A percentile compares a stretch with the other conserved stretches of the same genome.
phyloP scores from a whole-genome alignment of 2,113 vertebrate genomes.

The Dascyllus trimaculatus region DNA sequence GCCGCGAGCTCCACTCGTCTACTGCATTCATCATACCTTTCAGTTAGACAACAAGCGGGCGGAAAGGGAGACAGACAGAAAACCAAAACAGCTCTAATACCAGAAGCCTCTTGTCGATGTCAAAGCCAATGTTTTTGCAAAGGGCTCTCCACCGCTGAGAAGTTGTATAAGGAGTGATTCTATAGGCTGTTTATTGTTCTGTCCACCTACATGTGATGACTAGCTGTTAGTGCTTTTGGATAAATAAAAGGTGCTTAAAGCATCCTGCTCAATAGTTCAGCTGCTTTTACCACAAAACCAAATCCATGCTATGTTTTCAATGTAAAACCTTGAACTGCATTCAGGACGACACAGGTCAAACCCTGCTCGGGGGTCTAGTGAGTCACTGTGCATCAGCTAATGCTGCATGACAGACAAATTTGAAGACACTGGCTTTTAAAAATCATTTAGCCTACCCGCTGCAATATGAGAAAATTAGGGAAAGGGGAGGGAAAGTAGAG shows the following conservation, averaged over 20 bases:
- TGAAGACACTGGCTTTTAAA: too few species aligned
- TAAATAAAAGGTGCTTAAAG: constrained; percentile 3
- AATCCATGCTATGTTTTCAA: background rate
- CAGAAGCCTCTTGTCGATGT: constrained; percentile 60
- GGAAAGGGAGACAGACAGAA: constrained; percentile 55
- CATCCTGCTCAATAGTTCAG: background rate
- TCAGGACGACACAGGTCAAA: background rate
- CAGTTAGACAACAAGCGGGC: constrained; percentile 60
- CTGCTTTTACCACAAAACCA: background rate
- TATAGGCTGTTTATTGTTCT: background rate
- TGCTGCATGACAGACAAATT: too few species aligned
- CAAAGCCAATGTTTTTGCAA: constrained; percentile 55
- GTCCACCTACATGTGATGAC: constrained; percentile 13
- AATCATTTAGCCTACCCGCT: too few species aligned
- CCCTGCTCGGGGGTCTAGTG: too few species aligned
- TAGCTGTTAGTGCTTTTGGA: background rate
- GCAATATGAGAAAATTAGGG: too few species aligned
- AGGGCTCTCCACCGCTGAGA: constrained; percentile 35
- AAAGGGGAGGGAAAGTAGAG: too few species aligned
- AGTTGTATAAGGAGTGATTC: constrained; percentile 22
- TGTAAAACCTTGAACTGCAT: background rate
- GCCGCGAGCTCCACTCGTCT: constrained; percentile 60
- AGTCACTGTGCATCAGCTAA: too few species aligned
- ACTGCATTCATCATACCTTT: constrained; percentile 71
- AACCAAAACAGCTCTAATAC: constrained; percentile 56